Percentiles rank a stretch among this genome's conserved stretches.
Evolutionary conservation across 2,113 vertebrate genomes (phyloP).

Genomic region (Ammospiza caudacuta): DNA sequence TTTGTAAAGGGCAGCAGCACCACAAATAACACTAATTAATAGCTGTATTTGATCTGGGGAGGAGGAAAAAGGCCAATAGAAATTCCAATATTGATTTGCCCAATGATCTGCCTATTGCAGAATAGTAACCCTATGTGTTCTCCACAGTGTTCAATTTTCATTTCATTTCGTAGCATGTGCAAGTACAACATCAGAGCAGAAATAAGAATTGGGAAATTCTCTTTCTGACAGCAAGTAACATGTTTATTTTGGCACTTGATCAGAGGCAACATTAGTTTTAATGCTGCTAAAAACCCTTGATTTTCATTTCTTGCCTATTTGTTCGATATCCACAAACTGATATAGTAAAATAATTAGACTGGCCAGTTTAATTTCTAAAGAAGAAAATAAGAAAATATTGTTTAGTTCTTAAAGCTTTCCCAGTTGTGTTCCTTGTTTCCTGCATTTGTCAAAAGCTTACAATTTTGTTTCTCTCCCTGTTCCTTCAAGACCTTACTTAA

Average conservation of each 20-base stretch:
- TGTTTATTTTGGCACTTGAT: not conserved
- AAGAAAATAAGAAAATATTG: not conserved
- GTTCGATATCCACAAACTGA: not conserved
- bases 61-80: not conserved
- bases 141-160: not conserved
- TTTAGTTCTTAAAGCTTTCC: not conserved
- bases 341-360: not conserved
- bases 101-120: not conserved
- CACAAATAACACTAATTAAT: slow-evolving; percentile 27
- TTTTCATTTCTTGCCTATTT: not conserved
- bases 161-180: not conserved
- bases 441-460: not conserved
- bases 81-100: slow-evolving; percentile 37
- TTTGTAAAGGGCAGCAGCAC: slow-evolving; percentile 33
- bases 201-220: not conserved
- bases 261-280: not conserved
- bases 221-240: not conserved
- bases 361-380: not conserved
- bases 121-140: not conserved
- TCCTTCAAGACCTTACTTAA: not conserved
- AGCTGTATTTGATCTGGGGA: not conserved
- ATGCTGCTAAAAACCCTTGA: not conserved
- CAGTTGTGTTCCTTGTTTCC: not conserved
- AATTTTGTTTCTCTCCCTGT: not conserved
- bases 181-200: not conserved